These are phyloP conservation scores for Cephonodes hylas DNA, from an alignment of 2,888 invertebrate species.

Conservation along the genomic window DNA sequence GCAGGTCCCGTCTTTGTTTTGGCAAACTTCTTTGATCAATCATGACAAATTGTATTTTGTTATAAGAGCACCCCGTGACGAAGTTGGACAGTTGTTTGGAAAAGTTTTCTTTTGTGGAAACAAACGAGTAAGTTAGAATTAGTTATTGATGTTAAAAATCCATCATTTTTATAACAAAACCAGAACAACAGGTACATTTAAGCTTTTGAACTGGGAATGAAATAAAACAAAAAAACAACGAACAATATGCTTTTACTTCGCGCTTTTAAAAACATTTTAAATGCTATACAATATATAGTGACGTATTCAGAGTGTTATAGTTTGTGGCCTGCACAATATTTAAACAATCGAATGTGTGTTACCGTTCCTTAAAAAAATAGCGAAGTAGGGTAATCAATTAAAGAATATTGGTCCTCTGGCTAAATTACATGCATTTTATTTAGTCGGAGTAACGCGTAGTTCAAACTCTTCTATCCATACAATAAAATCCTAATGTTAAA, in stretches of 20 bases:
- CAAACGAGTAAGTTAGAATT: slow-evolving; percentile 56
- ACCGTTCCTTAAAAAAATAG: too few species aligned
- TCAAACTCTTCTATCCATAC: too few species aligned
- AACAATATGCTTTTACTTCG: background rate
- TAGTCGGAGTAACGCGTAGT: too few species aligned
- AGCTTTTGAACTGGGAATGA: background rate
- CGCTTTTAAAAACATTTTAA: background rate
- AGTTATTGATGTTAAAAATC: slow-evolving; percentile 43
- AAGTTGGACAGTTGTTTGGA: slow-evolving; percentile 65
- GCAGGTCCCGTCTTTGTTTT: slow-evolving; percentile 55
- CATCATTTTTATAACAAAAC: slow-evolving; percentile 25
- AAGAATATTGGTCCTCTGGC: too few species aligned
- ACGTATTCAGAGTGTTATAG: too few species aligned
- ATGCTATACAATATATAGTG: too few species aligned
- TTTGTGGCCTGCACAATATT: too few species aligned
- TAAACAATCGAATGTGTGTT: too few species aligned
- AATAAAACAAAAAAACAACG: background rate
- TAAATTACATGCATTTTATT: too few species aligned
- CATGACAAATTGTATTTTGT: slow-evolving; percentile 77
- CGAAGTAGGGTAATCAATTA: too few species aligned
- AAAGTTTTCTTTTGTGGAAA: slow-evolving; percentile 58
- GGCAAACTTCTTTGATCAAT: slow-evolving; percentile 74
- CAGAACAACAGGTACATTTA: background rate
- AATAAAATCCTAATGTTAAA: too few species aligned
- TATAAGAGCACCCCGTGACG: slow-evolving; percentile 60